Base-by-base conservation (phyloP, 1,140 invertebrate genomes). In the Trichonephila inaurata region DNA sequence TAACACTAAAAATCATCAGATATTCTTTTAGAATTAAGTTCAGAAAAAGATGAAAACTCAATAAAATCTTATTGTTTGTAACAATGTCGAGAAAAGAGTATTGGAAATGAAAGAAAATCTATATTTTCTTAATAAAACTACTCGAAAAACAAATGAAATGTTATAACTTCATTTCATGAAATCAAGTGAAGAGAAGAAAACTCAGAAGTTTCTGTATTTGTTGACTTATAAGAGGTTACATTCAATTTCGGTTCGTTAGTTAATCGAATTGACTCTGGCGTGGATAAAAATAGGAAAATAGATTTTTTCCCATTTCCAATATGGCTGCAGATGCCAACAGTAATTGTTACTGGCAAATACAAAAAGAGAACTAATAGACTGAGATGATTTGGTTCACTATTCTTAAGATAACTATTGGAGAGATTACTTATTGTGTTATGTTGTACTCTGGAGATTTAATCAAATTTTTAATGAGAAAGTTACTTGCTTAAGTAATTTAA, bases 201-300 rank as follows among this genome's bases (percentile, higher is more conserved):
- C 72, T 77, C 28, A 18, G 12, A 64, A 77, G 72, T 77, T 77
- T 77, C 18, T 28, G 72, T 77, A 33, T 77, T 77, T 77, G 72
- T 77, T 77, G 72, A 18, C 28, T 77, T 28, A 28, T 77, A 40
- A 40, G 28, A 77, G 72, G 33, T 2, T 33, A 40, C 72, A 77
- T 77, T 77, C 72, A 40, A 77, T 77, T 77, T 77, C 33, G 72
- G 72, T 77, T 77, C 72, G 72, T 77, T 77, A 77, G 72, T 33
- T 77, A 77, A 77, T 77, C 72, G 14, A 77, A 77, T 77, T 77
- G 33, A 33, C 72, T 19, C 1, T 14, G 66, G 66, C 24, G 24
- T 12, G 3, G 28, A 18, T 77, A 77, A 77, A 77, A 77, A 77
- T 77, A 77, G 72, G 16, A 77, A 40, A 77, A 40, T 40, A 19